Base-by-base conservation (phyloP, 2,888 invertebrate genomes). In the Meteorus colon region DNA sequence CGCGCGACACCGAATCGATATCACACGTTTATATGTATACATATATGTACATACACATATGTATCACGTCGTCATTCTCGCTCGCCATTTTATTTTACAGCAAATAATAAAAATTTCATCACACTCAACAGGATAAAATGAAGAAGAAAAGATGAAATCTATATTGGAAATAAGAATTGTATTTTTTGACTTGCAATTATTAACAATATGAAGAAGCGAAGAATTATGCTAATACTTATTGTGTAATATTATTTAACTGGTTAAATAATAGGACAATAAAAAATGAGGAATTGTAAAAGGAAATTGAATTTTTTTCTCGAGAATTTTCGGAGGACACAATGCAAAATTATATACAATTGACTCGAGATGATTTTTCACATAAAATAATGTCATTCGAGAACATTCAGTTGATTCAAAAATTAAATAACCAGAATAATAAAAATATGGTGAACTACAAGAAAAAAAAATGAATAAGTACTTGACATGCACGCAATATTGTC, bases 71-170 rank as follows among this genome's bases (percentile, higher is more conserved):
- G 62, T 55, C 19, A 55, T 55, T 55, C 8, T 41, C 66, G 60
- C 59, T 59, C 73, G 67, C 73, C 73, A 73, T 73, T 73, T 67
- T 73, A 66, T 66, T 27, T 4, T 27, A 51, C n/a, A 65, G 48
- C 19, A 14, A 73, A 65, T 73, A 48, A 73, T 55, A 55, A 55
- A 55, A 55, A 55, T 55, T 55, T 19, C 19, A 55, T 19, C 66
- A 59, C 66, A 12, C 19, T 67, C 67, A 41, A 31, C 51, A 41
- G 34, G 12, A 66, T 55, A 51, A 66, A 37, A 60, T 29, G 19
- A 55, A 55, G 66, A 16, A 24, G 5, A 55, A 24, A 55, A 8
- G 4, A 19, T 19, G 8, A 55, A 55, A 19, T 19, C 41, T 2
- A 41, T 41, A 41, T 41, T 41, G 12, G 34, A 69, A 69, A 51